Base-by-base conservation (phyloP, 1,140 invertebrate species). In the Nasonia vitripennis region DNA sequence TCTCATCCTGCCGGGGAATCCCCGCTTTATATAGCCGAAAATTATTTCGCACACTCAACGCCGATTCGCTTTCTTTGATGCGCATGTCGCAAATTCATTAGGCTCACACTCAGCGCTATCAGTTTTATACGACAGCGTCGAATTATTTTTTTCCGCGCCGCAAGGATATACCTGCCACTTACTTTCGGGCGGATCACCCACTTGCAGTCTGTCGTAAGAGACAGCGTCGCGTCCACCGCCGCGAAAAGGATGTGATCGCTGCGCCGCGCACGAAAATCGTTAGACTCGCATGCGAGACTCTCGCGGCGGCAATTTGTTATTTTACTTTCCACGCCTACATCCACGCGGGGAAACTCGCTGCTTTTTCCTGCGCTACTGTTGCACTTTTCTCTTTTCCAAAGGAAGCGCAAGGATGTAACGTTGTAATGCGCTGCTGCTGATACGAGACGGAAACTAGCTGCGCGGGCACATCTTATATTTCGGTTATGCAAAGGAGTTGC, bases 251-350 rank as follows among this genome's bases (percentile, higher is more conserved):
- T 31, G 12, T 74, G 34, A 14, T 0, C 23, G 6, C 37, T 34
- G 23, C 73, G 31, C 20, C 34, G 45, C 31, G n/a, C 48, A 55
- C 11, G 68, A 83, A 86, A 83, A 87, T 84, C 75, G 80, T 85
- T 84, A 87, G 81, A 87, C 84, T 78, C 77, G 67, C 84, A 83
- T 84, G 81, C 31, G 71, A 74, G n/a, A 20, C 67, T 62, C 83
- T 70, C 75, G 62, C 34, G 14, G 62, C 34, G 20, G 41, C 55
- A 85, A 81, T 82, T 82, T 81, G 75, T 87, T 87, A 80, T 68
- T 79, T 75, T 82, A 70, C 55, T 81, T 82, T 85, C 83, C 81
- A 85, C 45, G 48, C 23, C 81, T 86, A 12, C 14, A 70, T 62
- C 67, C 34, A 37, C 34, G 20, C 34, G 82, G 12, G 34, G 71